Evolutionary conservation across 35 echinoderm and acorn worm genomes (phyloP), one percentile per base, ranked within the genome.

Genomic region (Antedon bifida): DNA sequence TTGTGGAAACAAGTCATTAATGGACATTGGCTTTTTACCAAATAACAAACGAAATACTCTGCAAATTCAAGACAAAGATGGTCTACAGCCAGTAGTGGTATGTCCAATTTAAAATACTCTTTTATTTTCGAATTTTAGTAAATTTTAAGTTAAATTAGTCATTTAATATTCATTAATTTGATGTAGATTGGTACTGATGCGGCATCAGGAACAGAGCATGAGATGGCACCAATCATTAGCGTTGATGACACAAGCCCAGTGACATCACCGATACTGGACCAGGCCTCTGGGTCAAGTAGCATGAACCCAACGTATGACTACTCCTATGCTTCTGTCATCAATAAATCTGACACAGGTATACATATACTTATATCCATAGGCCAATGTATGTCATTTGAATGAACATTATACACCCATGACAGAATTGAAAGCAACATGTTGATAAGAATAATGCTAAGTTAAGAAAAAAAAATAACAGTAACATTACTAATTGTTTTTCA

Each of bases 61-160:
- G 21, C 82, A 91, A 77, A 84, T 99, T 12, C 56, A 86, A 80
- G 95, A 99, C 77, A 99, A 93, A 74, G 88, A 93, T 84, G 95
- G 95, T 16, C 32, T 78, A 31, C 95, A 99, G 46, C 95, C 95
- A 21, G 51, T 99, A 79, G 79, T 86, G 5, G 36, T 80, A 14
- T 30, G 33, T 29, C 36, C 78, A 36, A 3, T 33, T 7, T 42
- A 42, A n/a, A n/a, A n/a, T n/a, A n/a, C n/a, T n/a, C n/a, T n/a
- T n/a, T n/a, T n/a, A n/a, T n/a, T n/a, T n/a, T n/a, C n/a, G n/a
- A n/a, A n/a, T n/a, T n/a, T n/a, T n/a, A n/a, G n/a, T n/a, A n/a
- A n/a, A n/a, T n/a, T n/a, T n/a, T n/a, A n/a, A n/a, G n/a, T n/a
- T n/a, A n/a, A n/a, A n/a, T n/a, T n/a, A n/a, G n/a, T n/a, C n/a